These are phyloP conservation scores for Hippocampus mohnikei DNA, from an alignment of 2,113 vertebrate genomes.

Conservation along the genomic window DNA sequence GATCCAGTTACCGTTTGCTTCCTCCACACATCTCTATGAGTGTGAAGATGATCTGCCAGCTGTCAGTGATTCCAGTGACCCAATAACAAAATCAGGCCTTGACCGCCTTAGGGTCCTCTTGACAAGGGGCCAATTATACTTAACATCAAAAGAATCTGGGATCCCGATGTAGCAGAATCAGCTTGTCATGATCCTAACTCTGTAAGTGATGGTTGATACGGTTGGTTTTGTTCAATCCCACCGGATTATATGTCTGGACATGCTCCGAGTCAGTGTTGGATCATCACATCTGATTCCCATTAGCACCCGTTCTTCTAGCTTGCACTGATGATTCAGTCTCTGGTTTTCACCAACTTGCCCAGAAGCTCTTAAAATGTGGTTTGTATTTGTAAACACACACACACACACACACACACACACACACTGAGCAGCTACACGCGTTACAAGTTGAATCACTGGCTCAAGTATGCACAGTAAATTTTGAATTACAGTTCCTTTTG, in stretches of 20 bases:
- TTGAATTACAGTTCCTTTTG: slow-evolving; percentile 45
- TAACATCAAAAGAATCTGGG: slow-evolving; percentile 11
- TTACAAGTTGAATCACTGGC: slow-evolving; percentile 31
- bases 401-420: slow-evolving; percentile 4
- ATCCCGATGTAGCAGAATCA: slow-evolving; percentile 6
- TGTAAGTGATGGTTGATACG: background rate
- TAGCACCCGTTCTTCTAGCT: slow-evolving; percentile 10
- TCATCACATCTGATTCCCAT: slow-evolving; percentile 48
- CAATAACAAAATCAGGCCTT: slow-evolving; percentile 25
- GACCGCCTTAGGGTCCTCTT: slow-evolving; percentile 21
- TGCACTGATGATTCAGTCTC: slow-evolving; percentile 16
- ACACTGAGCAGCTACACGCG: slow-evolving; percentile 25
- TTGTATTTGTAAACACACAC: slow-evolving; percentile 42
- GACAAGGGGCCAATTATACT: slow-evolving; percentile 6
- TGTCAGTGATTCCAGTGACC: slow-evolving; percentile 39
- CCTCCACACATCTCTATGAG: slow-evolving; percentile 47
- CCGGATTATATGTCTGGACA: slow-evolving; percentile 33
- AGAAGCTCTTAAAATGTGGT: background rate
- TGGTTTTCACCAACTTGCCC: slow-evolving; percentile 22
- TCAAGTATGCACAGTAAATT: slow-evolving; percentile 40
- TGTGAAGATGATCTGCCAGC: slow-evolving; percentile 53
- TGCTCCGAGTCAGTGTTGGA: slow-evolving; percentile 20
- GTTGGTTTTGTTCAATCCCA: slow-evolving; percentile 3
- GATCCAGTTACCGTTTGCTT: slow-evolving; percentile 58
- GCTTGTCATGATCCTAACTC: background rate